Evolutionary conservation across 2,888 invertebrate species (phyloP), one percentile per base, ranked within the genome.

Genomic region (Drosophila anceps): DNA sequence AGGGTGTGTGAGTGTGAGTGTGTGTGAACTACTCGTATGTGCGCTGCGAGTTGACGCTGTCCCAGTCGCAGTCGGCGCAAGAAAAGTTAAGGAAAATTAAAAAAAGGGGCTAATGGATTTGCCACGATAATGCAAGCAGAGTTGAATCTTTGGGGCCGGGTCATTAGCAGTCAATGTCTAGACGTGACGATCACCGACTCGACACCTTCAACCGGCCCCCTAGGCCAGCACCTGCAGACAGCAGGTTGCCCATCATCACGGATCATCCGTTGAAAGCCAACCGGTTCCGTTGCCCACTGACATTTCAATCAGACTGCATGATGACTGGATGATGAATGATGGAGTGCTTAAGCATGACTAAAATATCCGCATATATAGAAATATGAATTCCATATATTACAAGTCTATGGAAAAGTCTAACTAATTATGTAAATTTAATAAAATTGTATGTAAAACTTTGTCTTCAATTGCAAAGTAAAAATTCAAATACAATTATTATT

Each of bases 141-240:
- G 46, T 18, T 41, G 55, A 46, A 33, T 63, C 53, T 67, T 58
- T 53, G 46, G 64, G 67, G 41, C 67, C 76, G 57, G 61, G 76
- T 76, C 76, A 76, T 76, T 76, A 76, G 72, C 76, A 39, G 59
- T 20, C 54, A 58, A 64, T 72, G 71, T 61, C 59, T 63, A 70
- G 67, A 72, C 72, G 46, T 62, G 60, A 67, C 76, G 64, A 75
- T 75, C 55, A 59, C 44, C 76, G 44, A 33, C 58, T 50, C 55
- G 58, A 74, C 74, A 66, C 66, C 60, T 69, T 37, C 29, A 12
- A 41, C 51, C 46, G 35, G 57, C 59, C 60, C 41, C 66, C 43
- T 29, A 24, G 66, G 55, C 66, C 50, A 41, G 31, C 18, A 46
- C 27, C 46, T 27, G 4, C 63, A 33, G 44, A 48, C 48, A 61